phyloP scores from a whole-genome alignment of 2,113 vertebrate species.

The Mormyrus iriodes region DNA sequence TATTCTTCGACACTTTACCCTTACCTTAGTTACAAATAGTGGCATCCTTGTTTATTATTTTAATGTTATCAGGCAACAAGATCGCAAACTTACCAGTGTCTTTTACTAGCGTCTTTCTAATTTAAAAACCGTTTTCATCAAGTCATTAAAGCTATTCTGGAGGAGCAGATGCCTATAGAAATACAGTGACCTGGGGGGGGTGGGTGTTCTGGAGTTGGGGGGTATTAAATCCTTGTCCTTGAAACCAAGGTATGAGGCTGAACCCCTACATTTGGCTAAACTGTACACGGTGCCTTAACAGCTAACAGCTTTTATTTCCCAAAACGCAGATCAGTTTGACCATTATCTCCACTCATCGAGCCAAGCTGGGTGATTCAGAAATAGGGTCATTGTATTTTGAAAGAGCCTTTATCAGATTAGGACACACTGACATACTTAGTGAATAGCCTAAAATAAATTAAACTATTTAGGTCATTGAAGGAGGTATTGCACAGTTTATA shows the following conservation, averaged over 20 bases:
- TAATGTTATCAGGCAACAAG: not conserved
- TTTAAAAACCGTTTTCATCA: not conserved
- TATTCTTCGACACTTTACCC: not conserved
- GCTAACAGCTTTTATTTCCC: not conserved
- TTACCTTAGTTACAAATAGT: not conserved
- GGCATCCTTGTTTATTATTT: not conserved
- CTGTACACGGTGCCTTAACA: not conserved
- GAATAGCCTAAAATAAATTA: slow-evolving; percentile 12
- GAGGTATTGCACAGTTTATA: slow-evolving; percentile 7
- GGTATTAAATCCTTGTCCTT: not conserved
- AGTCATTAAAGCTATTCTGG: not conserved
- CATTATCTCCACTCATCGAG: not conserved
- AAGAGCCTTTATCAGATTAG: slow-evolving; percentile 16
- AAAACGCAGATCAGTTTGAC: not conserved
- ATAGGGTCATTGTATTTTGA: slow-evolving; percentile 8
- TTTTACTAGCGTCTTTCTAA: not conserved
- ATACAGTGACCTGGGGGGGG: not conserved
- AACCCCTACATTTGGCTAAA: not conserved
- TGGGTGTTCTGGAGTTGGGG: not conserved
- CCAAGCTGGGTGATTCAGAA: slow-evolving; percentile 8
- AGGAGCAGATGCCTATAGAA: not conserved
- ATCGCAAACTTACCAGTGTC: not conserved
- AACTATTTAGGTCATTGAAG: slow-evolving; percentile 8
- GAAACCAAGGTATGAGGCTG: not conserved
- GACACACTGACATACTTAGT: slow-evolving; percentile 2